Base-by-base conservation (phyloP, 2,888 invertebrate species). In the Drosophila barbarae region DNA sequence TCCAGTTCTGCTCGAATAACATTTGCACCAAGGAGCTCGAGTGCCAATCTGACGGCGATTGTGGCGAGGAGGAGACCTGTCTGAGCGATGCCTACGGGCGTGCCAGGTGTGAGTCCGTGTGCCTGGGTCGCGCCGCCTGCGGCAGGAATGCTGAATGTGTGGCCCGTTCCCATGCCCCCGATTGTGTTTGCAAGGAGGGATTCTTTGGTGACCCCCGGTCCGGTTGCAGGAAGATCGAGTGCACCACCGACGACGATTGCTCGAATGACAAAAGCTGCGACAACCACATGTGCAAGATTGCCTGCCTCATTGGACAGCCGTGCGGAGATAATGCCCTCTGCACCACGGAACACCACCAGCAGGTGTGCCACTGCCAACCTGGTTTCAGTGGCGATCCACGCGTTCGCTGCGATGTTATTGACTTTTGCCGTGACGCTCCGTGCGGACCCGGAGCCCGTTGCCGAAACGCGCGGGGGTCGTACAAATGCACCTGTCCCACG, bases 311-410 rank as follows among this genome's bases (percentile, higher is more conserved):
- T 5, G 91, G 93, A n/a, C 95, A 96, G 88, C 93, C 94, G 15
- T 97, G 97, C 83, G 96, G 96, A 1, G 93, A 93, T 54, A 96
- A 96, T 88, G 94, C 96, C 0, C 90, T 96, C 39, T 97, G 97
- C 86, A 94, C 95, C 0, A 94, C 96, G 2, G 95, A 96, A 88
- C 93, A 93, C 81, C 96, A 97, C 84, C 91, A 91, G 69, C 94
- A 94, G 87, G 91, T 93, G 1, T 95, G 95, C 86, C 94, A 95
- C 79, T 97, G 97, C 87, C 96, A 96, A 89, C 96, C 96, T 12
- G 96, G 96, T 1, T 96, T 92, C 83, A 95, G 95, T 0, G 96
- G 96, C 4, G 93, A 96, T 88, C 93, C 96, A 3, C 90, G 91
- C 10, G 90, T 90, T 30, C 93, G 93, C 23, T 97, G 97, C 83